phyloP scores from a whole-genome alignment of 2,797 vertebrate genomes.

The Melanotaenia parkinsoni region DNA sequence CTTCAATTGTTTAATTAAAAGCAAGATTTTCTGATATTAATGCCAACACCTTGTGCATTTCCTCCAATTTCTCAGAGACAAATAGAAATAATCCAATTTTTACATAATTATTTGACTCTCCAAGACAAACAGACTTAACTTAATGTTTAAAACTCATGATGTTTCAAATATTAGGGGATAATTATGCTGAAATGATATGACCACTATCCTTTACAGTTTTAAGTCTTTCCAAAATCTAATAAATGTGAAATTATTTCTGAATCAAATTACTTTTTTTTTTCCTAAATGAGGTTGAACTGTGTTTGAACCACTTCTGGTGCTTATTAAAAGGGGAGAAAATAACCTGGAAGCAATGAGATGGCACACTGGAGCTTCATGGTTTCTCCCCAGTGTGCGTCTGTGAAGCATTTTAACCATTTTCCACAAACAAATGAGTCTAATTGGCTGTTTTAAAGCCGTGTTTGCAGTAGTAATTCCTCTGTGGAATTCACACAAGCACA shows the following conservation, averaged over 20 bases:
- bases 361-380: slow-evolving; percentile 5
- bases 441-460: slow-evolving; percentile 6
- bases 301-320: slow-evolving; percentile 7
- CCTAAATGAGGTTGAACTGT: background rate
- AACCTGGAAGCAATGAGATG: background rate
- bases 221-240: too few species aligned
- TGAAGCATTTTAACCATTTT: slow-evolving; percentile 30
- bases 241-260: too few species aligned
- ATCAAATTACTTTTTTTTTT: too few species aligned
- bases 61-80: background rate
- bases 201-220: too few species aligned
- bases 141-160: too few species aligned
- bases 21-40: too few species aligned
- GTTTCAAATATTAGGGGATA: too few species aligned
- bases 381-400: slow-evolving; percentile 26
- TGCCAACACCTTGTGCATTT: too few species aligned
- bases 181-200: too few species aligned
- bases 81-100: background rate
- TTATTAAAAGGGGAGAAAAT: slow-evolving; percentile 9
- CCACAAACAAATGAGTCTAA: slow-evolving; percentile 33
- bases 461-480: background rate
- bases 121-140: too few species aligned
- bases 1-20: too few species aligned
- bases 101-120: background rate
- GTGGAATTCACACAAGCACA: slow-evolving; percentile 11